Percentiles rank a stretch among this genome's conserved stretches.
phyloP scores from a whole-genome alignment of 2,797 vertebrate species.

The Gastrophryne carolinensis region DNA sequence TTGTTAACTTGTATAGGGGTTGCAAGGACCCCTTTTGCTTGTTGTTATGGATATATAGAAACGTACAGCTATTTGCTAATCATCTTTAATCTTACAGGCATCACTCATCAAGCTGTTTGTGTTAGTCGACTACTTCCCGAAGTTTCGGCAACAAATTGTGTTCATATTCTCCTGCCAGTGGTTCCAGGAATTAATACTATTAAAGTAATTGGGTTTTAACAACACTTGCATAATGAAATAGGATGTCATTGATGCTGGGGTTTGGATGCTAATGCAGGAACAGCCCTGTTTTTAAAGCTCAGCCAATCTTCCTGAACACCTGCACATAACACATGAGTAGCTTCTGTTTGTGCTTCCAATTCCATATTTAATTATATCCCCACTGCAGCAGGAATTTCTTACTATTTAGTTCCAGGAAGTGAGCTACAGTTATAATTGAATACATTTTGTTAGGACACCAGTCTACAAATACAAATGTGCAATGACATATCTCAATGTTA shows the following conservation, averaged over 20 bases:
- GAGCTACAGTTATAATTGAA: not conserved
- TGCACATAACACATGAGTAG: slow-evolving; percentile 24
- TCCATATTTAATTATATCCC: slow-evolving; percentile 24
- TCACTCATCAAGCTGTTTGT: slow-evolving; percentile 16
- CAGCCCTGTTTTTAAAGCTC: slow-evolving; percentile 21
- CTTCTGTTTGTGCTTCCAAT: slow-evolving; percentile 23
- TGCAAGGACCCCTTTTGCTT: too few relatives aligned
- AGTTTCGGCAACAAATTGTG: slow-evolving; percentile 32
- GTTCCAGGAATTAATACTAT: slow-evolving; percentile 43
- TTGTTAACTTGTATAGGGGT: too few relatives aligned
- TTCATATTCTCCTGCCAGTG: slow-evolving; percentile 29
- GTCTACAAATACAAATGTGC: slow-evolving; percentile 2
- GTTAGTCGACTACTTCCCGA: slow-evolving; percentile 9
- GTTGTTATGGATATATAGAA: not conserved
- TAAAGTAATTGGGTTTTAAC: slow-evolving; percentile 50
- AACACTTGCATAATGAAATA: slow-evolving; percentile 41
- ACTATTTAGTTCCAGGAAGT: slow-evolving; percentile 21
- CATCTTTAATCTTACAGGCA: not conserved
- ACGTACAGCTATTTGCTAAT: not conserved
- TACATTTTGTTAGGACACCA: not conserved
- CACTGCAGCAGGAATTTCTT: slow-evolving; percentile 2
- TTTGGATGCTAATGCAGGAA: slow-evolving; percentile 36
- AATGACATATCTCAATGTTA: too few relatives aligned
- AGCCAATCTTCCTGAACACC: slow-evolving; percentile 48
- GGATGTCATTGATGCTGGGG: slow-evolving; percentile 36